phyloP scores from a whole-genome alignment of 2,888 invertebrate genomes.

The Polymixis flavicincta region DNA sequence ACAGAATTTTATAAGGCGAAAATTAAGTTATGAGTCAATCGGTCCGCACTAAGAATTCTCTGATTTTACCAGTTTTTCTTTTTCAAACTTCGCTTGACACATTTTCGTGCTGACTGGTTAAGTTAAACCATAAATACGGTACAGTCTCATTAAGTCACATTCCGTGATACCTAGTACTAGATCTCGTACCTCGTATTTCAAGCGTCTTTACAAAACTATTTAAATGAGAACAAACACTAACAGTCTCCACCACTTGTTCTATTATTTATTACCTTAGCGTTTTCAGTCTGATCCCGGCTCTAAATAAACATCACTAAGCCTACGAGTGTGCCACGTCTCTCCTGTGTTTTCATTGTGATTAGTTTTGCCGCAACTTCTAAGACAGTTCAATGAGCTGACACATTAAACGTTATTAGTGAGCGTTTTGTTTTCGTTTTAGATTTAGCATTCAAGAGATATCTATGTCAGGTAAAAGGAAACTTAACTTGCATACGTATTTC shows the following conservation, averaged over 20 bases:
- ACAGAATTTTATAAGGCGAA: background rate
- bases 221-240: background rate
- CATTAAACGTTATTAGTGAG: background rate
- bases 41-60: background rate
- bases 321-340: background rate
- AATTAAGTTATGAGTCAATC: no score
- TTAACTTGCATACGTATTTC: background rate
- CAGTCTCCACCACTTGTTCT: conserved; percentile 17
- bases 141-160: background rate
- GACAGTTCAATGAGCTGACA: background rate
- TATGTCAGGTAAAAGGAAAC: background rate
- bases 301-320: conserved; percentile 11
- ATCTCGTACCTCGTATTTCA: background rate
- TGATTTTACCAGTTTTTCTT: background rate
- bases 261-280: conserved; percentile 15
- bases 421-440: conserved; percentile 1
- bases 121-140: background rate
- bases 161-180: no score
- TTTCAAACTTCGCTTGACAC: background rate
- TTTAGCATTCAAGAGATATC: background rate
- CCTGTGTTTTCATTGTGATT: background rate
- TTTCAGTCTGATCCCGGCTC: background rate
- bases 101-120: background rate
- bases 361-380: conserved; percentile 25
- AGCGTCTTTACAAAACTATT: conserved; percentile 22